These are phyloP conservation scores for Hemiscyllium ocellatum DNA, from an alignment of 2,113 vertebrate genomes.

Conservation along the genomic window DNA sequence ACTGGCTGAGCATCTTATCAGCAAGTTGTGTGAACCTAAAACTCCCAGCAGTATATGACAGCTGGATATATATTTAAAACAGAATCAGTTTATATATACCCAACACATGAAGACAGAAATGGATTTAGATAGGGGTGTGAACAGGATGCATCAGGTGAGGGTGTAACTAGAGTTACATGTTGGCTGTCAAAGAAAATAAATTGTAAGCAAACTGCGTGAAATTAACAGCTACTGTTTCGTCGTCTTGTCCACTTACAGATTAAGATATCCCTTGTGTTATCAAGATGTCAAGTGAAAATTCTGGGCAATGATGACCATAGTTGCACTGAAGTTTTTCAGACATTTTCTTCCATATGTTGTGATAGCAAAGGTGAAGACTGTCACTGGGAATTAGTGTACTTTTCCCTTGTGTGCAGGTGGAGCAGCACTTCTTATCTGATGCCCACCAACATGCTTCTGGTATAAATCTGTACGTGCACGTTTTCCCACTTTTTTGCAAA, in stretches of 20 bases:
- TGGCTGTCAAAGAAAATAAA: background rate
- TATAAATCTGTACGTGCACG: background rate
- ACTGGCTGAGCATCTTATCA: background rate
- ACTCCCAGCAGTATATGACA: background rate
- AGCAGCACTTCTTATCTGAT: background rate
- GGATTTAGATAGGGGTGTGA: background rate
- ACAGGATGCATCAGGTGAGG: background rate
- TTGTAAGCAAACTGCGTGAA: background rate
- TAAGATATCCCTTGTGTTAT: background rate
- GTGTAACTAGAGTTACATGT: background rate
- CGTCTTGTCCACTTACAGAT: background rate
- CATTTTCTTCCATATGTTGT: background rate
- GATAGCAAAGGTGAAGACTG: background rate
- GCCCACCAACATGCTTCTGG: background rate
- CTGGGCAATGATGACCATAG: background rate
- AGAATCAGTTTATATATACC: background rate
- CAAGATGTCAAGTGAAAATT: background rate
- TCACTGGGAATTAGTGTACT: background rate
- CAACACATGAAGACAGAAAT: background rate
- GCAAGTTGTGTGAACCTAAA: background rate
- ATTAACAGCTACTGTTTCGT: background rate
- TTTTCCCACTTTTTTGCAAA: background rate
- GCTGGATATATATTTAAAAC: background rate
- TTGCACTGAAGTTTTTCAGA: background rate
- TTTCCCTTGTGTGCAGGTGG: background rate